Evolutionary conservation across 1,140 invertebrate species (phyloP), one percentile per base, ranked within the genome.

Genomic region (Helicoverpa zea): DNA sequence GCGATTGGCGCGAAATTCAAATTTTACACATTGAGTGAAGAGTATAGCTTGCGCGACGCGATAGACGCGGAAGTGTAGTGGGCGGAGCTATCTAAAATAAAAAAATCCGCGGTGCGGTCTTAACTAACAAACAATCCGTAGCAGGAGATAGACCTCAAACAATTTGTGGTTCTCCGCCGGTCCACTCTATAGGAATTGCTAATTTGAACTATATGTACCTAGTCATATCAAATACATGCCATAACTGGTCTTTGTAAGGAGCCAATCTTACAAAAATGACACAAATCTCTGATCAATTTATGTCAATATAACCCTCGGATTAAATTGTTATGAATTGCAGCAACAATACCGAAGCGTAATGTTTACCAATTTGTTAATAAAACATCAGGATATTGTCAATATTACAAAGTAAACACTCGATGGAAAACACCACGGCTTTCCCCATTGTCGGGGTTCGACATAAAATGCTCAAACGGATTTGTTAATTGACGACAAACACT

Each of bases 391-490:
- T 30, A 76, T 63, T 76, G 43, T 51, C 47, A 76, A 73, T 73
- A 73, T 73, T 1, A 73, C 70, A 35, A 35, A 73, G 29, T 58
- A 73, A 73, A 73, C 70, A 73, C 70, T 73, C 52, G 58, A 58
- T 73, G 30, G 64, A 51, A 52, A 73, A 80, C 68, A 66, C 35
- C 11, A 51, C 73, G 73, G 56, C 64, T 52, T 61, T 23, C 47
- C 52, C 30, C 14, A 83, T 79, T 84, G 80, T 54, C 54, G 29
- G 1, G 66, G 18, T 72, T 59, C 14, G 66, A 18, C 64, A 70
- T 81, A 81, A 85, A 86, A 80, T 81, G 81, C 23, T 59, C 75
- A 79, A 82, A 86, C 64, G 63, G 80, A 79, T 84, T 84, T 81
- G 82, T 82, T 84, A 82, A 84, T 84, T 84, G 74, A 68, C 75